A percentile compares a stretch with the other conserved stretches of the same genome.
These are phyloP conservation scores for Acanthosepion esculentum DNA, from an alignment of 2,888 invertebrate species.

Conservation along the genomic window DNA sequence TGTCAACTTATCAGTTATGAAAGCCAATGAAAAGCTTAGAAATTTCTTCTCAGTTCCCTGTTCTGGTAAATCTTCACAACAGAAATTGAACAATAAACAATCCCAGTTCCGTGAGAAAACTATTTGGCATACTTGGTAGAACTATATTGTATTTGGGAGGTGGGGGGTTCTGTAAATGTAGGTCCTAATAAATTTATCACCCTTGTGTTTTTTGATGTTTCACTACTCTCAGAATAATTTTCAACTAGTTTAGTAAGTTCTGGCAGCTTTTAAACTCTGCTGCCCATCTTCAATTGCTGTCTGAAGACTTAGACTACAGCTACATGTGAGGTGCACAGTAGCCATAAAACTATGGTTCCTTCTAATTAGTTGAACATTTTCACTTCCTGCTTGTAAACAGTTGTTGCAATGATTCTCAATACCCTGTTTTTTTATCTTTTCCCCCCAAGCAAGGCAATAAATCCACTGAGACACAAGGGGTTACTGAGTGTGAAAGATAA, in stretches of 20 bases:
- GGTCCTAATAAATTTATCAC: background rate
- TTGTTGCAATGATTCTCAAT: slow-evolving; percentile 52
- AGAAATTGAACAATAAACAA: slow-evolving; percentile 34
- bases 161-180: slow-evolving; percentile 5
- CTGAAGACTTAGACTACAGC: slow-evolving; percentile 59
- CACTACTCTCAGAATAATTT: slow-evolving; percentile 47
- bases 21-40: too few species aligned
- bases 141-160: slow-evolving; percentile 35
- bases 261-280: slow-evolving; percentile 54
- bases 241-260: slow-evolving; percentile 64
- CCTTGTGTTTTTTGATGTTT: slow-evolving; percentile 2
- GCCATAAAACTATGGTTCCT: slow-evolving; percentile 45
- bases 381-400: background rate
- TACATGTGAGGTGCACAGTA: slow-evolving; percentile 51
- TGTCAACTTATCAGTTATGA: too few species aligned
- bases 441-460: too few species aligned
- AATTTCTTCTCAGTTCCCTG: too few species aligned
- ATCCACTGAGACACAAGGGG: too few species aligned
- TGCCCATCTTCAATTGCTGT: slow-evolving; percentile 63
- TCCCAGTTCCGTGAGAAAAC: slow-evolving; percentile 36
- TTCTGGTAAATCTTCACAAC: too few species aligned
- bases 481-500: too few species aligned
- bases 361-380: background rate
- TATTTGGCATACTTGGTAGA: slow-evolving; percentile 43
- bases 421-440: too few species aligned